Evolutionary conservation across 2,797 vertebrate species (phyloP), one percentile per base, ranked within the genome.

Genomic region (Champsocephalus gunnari): DNA sequence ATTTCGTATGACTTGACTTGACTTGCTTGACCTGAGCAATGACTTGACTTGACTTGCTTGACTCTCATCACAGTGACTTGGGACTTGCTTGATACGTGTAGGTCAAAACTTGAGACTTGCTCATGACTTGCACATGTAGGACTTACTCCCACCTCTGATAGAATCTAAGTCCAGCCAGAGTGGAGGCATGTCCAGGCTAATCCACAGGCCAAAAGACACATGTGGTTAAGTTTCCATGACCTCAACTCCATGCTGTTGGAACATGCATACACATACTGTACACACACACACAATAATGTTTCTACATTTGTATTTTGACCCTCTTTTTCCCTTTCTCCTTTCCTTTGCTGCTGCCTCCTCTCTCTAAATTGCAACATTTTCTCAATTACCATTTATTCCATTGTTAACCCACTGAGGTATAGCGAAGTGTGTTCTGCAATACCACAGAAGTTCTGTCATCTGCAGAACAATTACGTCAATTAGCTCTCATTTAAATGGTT

Each of bases 161-260:
- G 2, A 21, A 21, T 2, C 41, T 78, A 84, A 90, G 90, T 93
- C 86, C 84, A 85, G 81, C 65, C 66, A 81, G 57, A 84, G 82
- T 77, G 66, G 58, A 90, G 84, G 73, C 90, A 93, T 93, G 87
- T 85, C 80, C 82, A 73, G 68, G 79, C 85, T 90, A 89, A 91
- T 89, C 87, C 83, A 67, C 24, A 73, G 83, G 76, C 87, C 88
- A 81, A 79, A 90, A 85, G 84, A 71, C 81, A 89, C 80, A 87
- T 73, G 62, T 83, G 11, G 60, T 89, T 82, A 76, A 84, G 86
- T 93, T 93, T 93, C 90, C 91, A 92, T 92, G 91, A 93, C 88
- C 90, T 91, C 88, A 92, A 82, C 81, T 65, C 55, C 77, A 85
- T 79, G 77, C 89, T 84, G 79, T 83, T 87, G 4, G 76, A 85